phyloP scores from a whole-genome alignment of 2,888 invertebrate genomes.

The Epistrophe eligans region DNA sequence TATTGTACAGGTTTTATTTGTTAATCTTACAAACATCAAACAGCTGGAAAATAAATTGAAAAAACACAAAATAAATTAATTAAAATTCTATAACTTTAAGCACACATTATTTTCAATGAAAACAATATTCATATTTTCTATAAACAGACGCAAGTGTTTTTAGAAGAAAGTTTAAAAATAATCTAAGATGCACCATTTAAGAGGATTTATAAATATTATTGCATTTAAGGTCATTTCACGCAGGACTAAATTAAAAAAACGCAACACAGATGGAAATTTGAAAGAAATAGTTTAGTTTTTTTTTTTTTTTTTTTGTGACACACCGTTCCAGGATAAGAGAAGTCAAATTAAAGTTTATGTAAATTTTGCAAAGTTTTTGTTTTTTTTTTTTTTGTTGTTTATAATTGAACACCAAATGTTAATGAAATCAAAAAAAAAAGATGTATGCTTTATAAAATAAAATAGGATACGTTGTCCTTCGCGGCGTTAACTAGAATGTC shows the following conservation, averaged over 20 bases:
- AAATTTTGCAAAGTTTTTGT: not conserved
- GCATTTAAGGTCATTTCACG: conserved; percentile 43
- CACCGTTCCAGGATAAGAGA: conserved; percentile 5
- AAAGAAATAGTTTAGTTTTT: not conserved
- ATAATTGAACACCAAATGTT: conserved; percentile 28
- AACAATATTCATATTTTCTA: not conserved
- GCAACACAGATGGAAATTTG: conserved; percentile 49
- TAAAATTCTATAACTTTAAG: not conserved
- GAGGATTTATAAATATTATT: conserved; percentile 16
- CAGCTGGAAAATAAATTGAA: conserved; percentile 64
- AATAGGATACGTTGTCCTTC: conserved; percentile 70
- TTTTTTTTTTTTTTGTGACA: not conserved
- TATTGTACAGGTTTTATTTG: conserved; percentile 33
- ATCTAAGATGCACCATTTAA: not conserved
- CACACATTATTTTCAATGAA: conserved; percentile 1
- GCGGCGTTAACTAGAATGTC: conserved; percentile 71
- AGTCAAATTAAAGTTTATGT: not conserved
- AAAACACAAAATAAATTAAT: conserved; percentile 21
- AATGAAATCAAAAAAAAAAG: conserved; percentile 51
- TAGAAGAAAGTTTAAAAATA: not conserved
- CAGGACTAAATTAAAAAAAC: conserved; percentile 28
- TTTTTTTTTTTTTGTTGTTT: too few species aligned
- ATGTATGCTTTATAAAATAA: conserved; percentile 68
- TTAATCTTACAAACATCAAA: conserved; percentile 25
- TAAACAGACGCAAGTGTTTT: not conserved